A percentile compares a stretch with the other conserved stretches of the same genome.
Conservation (phyloP, 2,888 invertebrate genomes). For the Eupithecia tripunctaria region DNA sequence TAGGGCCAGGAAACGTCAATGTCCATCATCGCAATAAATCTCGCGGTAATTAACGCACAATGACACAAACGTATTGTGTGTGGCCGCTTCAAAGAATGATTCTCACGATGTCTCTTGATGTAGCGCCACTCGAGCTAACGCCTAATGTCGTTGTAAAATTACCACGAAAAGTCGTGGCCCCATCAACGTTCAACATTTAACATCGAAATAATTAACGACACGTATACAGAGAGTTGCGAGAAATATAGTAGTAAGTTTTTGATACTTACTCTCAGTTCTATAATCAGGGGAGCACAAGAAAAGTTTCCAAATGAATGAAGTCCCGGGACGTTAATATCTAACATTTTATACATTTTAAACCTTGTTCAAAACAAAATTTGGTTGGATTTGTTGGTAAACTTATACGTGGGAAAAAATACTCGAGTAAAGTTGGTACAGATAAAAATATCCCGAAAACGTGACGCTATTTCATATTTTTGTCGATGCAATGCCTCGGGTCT, state of each 20-base stretch:
- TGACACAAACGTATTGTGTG: too few species aligned
- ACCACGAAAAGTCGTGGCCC: too few species aligned
- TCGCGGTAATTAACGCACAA: too few species aligned
- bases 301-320: neutral
- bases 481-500: constrained; percentile 7
- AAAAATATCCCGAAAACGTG: constrained; percentile 2
- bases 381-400: neutral
- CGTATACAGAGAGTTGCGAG: too few species aligned
- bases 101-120: too few species aligned
- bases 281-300: neutral
- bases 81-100: too few species aligned
- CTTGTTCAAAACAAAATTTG: neutral
- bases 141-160: too few species aligned
- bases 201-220: too few species aligned
- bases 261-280: neutral
- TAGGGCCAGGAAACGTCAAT: too few species aligned
- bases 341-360: neutral
- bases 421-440: neutral
- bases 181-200: too few species aligned
- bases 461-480: constrained; percentile 22
- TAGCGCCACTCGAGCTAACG: too few species aligned
- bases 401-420: neutral
- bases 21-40: too few species aligned
- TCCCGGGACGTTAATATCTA: neutral
- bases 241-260: neutral